Evolutionary conservation across 2,797 vertebrate species (phyloP).

Genomic region (Geotria australis): DNA sequence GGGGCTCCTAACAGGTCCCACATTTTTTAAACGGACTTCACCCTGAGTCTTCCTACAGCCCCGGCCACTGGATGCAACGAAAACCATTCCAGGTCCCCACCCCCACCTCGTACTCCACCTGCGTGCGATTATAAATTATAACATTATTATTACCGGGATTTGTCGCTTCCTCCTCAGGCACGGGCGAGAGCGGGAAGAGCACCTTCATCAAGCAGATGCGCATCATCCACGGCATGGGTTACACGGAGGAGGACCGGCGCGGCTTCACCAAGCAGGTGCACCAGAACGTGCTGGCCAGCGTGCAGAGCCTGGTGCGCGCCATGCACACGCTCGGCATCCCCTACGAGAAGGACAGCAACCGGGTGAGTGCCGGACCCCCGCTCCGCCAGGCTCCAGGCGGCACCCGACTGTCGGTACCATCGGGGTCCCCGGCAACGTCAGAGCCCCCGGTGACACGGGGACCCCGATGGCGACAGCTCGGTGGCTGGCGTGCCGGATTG

Average conservation of each 20-base stretch:
- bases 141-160: too few relatives aligned
- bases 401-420: conserved; percentile 11
- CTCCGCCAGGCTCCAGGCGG: conserved; percentile 8
- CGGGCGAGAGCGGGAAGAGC: conserved; percentile 32
- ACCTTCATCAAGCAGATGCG: conserved; percentile 37
- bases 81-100: too few relatives aligned
- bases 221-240: conserved; percentile 29
- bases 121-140: too few relatives aligned
- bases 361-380: conserved; percentile 8
- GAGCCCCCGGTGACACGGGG: too few relatives aligned
- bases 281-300: conserved; percentile 27
- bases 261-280: conserved; percentile 20
- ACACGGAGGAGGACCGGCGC: conserved; percentile 21
- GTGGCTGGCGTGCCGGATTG: too few relatives aligned
- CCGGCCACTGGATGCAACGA: too few relatives aligned
- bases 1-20: too few relatives aligned
- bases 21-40: too few relatives aligned
- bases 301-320: conserved; percentile 18
- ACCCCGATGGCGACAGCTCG: too few relatives aligned
- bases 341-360: conserved; percentile 17
- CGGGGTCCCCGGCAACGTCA: conserved; percentile 6
- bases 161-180: conserved; percentile 8
- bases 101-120: too few relatives aligned
- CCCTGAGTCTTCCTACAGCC: too few relatives aligned
- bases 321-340: conserved; percentile 21